Base-by-base conservation (phyloP, 2,888 invertebrate species). In the Didymodactylos carnosus region DNA sequence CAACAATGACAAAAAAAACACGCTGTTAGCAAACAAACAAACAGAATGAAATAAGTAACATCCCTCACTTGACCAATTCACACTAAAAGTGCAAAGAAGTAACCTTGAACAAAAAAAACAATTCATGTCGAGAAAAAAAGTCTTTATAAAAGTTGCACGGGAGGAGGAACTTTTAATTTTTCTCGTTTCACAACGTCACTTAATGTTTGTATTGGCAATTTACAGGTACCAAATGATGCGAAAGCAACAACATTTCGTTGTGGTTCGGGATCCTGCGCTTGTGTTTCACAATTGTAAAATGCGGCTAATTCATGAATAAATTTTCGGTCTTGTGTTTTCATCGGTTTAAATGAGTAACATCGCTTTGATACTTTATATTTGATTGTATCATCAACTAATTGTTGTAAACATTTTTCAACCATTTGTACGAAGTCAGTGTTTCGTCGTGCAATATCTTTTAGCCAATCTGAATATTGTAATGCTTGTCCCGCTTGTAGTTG, bases 251-350 rank as follows among this genome's bases (percentile, higher is more conserved):
- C 71, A 39, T 41, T 74, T 1, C 74, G 51, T 39, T 71, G 16
- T 19, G 74, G 74, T n/a, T 74, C 74, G 4, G 74, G 74, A 41
- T 74, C 74, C 39, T 71, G 40, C 11, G 71, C 41, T 43, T 71
- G 39, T n/a, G 74, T 71, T 69, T 74, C 74, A 79, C 93, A 90
- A 51, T 94, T 94, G 85, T 95, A 97, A 84, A 91, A 91, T 80
- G 92, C 91, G 79, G 92, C 92, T 82, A 92, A 88, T 82, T 97
- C 95, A 84, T 95, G 94, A 14, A 97, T 88, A 79, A 94, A 88
- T 80, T 90, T 90, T 1, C 95, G 87, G 83, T 94, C 93, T 79
- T 92, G 91, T 69, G 90, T 87, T 83, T 92, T 94, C 93, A 94
- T 94, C 2, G 90, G 88, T 25, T 91, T 91, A 83, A 95, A 95